Percentiles rank a stretch among this genome's conserved stretches.
phyloP scores from a whole-genome alignment of 2,888 invertebrate species.

The Sialis fuliginosa region DNA sequence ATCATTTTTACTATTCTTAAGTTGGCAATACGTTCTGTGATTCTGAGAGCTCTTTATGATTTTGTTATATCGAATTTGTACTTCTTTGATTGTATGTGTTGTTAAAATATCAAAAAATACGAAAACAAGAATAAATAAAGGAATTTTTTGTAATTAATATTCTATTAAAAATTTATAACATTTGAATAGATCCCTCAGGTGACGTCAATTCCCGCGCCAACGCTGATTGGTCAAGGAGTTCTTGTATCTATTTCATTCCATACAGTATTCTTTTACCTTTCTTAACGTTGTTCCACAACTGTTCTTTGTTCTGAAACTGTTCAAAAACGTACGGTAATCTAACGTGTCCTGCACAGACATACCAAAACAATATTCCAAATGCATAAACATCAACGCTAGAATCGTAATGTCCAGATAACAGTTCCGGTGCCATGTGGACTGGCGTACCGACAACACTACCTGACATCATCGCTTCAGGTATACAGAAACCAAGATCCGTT shows the following conservation, averaged over 20 bases:
- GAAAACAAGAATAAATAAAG: too few species aligned
- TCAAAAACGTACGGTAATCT: conserved; percentile 64
- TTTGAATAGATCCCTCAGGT: too few species aligned
- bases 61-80: too few species aligned
- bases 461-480: conserved; percentile 78
- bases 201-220: too few species aligned
- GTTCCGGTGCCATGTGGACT: conserved; percentile 83
- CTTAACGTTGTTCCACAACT: conserved; percentile 67
- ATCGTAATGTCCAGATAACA: conserved; percentile 64
- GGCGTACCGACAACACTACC: conserved; percentile 80
- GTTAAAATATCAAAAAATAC: too few species aligned
- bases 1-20: too few species aligned
- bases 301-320: conserved; percentile 69
- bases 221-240: too few species aligned
- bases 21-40: too few species aligned
- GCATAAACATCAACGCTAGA: conserved; percentile 78
- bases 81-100: too few species aligned
- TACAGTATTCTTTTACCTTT: conserved; percentile 36
- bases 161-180: too few species aligned
- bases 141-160: too few species aligned
- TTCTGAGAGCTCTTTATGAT: too few species aligned
- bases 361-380: conserved; percentile 82
- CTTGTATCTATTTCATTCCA: neutral
- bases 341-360: conserved; percentile 69
- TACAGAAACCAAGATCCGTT: conserved; percentile 79